Evolutionary conservation across 2,888 invertebrate genomes (phyloP).

Genomic region (Tiphia femorata): DNA sequence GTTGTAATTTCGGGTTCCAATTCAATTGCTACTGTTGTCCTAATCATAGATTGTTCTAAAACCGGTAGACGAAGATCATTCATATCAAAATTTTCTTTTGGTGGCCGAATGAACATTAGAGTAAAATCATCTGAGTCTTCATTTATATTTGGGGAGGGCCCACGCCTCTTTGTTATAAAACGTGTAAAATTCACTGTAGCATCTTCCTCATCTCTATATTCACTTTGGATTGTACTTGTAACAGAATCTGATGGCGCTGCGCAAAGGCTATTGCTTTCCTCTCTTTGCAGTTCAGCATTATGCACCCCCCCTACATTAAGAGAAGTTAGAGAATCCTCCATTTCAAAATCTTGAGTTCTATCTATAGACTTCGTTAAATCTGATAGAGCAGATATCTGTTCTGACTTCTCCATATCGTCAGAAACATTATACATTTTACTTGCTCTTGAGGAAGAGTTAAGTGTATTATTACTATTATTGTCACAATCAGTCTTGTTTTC

Average conservation of each 20-base stretch:
- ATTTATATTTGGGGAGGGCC: conserved; percentile 29
- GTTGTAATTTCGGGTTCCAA: conserved; percentile 51
- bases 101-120: conserved; percentile 37
- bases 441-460: neutral
- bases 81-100: conserved; percentile 45
- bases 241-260: neutral
- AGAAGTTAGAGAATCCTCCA: neutral
- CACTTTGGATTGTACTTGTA: neutral
- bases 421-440: neutral
- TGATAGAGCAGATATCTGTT: neutral
- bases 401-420: neutral
- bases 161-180: conserved; percentile 47
- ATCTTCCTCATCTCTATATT: neutral
- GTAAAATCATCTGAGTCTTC: conserved; percentile 59
- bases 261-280: no score
- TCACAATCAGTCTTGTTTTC: neutral
- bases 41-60: conserved; percentile 26
- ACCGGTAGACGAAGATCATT: conserved; percentile 55
- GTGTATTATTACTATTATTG: conserved; percentile 1
- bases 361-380: neutral
- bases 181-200: conserved; percentile 17
- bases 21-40: conserved; percentile 2
- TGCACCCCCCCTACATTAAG: neutral
- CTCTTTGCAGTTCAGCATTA: neutral
- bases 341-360: neutral